A percentile compares a stretch with the other conserved stretches of the same genome.
These are phyloP conservation scores for Palaemon carinicauda DNA, from an alignment of 1,140 invertebrate genomes.

Conservation along the genomic window DNA sequence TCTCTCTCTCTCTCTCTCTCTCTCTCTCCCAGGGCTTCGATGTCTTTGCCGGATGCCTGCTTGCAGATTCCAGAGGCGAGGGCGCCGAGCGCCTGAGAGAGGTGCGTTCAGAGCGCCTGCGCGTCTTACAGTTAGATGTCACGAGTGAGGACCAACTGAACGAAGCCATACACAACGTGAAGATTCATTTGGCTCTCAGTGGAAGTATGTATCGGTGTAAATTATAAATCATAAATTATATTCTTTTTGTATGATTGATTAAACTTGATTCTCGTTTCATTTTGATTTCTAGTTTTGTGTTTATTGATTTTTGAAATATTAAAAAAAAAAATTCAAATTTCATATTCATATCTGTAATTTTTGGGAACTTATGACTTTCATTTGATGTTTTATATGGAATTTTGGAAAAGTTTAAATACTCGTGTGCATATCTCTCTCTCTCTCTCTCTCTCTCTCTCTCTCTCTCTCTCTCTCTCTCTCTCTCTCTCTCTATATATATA, in stretches of 20 bases:
- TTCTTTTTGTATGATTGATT: not conserved
- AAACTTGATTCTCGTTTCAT: not conserved
- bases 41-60: not conserved
- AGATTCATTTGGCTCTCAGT: not conserved
- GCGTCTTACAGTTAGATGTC: not conserved
- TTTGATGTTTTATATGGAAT: too few relatives aligned
- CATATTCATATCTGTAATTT: too few relatives aligned
- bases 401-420: too few relatives aligned
- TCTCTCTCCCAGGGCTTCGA: not conserved
- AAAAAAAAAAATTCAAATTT: too few relatives aligned
- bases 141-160: not conserved
- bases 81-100: not conserved
- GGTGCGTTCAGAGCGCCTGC: not conserved
- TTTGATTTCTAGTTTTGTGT: too few relatives aligned
- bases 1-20: not conserved
- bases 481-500: too few relatives aligned
- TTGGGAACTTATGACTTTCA: too few relatives aligned
- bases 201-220: not conserved
- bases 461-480: too few relatives aligned
- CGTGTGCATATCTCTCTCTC: too few relatives aligned
- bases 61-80: not conserved
- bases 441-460: too few relatives aligned
- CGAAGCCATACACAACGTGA: not conserved
- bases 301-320: too few relatives aligned
- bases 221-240: not conserved